Conservation (phyloP, 2,888 invertebrate species). For the Eupithecia insigniata region DNA sequence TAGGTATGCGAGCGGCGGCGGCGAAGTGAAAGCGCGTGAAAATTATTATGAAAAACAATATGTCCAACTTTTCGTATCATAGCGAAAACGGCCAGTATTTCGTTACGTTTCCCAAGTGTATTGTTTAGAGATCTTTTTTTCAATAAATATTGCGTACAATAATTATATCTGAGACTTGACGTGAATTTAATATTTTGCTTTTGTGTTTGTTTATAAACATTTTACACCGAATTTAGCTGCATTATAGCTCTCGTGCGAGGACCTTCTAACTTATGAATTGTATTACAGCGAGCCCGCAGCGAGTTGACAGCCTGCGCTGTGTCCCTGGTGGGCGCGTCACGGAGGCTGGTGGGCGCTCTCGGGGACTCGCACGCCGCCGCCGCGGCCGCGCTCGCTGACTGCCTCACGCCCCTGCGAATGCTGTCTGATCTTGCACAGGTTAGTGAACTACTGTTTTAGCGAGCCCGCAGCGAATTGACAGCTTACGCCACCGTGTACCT, state of each 20-base stretch:
- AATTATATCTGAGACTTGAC: too few relatives aligned
- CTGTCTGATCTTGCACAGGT: conserved; percentile 89
- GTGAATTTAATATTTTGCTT: too few relatives aligned
- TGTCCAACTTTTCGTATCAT: not conserved
- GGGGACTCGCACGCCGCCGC: conserved; percentile 81
- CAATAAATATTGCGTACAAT: too few relatives aligned
- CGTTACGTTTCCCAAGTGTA: not conserved
- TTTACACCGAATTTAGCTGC: too few relatives aligned
- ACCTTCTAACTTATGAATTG: not conserved
- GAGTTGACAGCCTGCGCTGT: conserved; percentile 91
- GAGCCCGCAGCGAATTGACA: too few relatives aligned
- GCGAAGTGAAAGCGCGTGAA: not conserved
- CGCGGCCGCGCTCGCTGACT: conserved; percentile 87
- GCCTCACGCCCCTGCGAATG: conserved; percentile 89
- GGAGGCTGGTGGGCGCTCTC: conserved; percentile 53
- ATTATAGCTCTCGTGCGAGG: not conserved
- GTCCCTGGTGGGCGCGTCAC: conserved; percentile 89
- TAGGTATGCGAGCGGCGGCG: not conserved
- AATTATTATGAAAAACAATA: not conserved
- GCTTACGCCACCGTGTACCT: too few relatives aligned
- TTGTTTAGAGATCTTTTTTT: too few relatives aligned
- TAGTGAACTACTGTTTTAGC: not conserved
- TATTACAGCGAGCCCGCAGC: conserved; percentile 87
- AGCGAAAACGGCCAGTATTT: not conserved
- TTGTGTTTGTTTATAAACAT: too few relatives aligned